phyloP scores from a whole-genome alignment of 2,113 vertebrate genomes.

The Terrapene triunguis region DNA sequence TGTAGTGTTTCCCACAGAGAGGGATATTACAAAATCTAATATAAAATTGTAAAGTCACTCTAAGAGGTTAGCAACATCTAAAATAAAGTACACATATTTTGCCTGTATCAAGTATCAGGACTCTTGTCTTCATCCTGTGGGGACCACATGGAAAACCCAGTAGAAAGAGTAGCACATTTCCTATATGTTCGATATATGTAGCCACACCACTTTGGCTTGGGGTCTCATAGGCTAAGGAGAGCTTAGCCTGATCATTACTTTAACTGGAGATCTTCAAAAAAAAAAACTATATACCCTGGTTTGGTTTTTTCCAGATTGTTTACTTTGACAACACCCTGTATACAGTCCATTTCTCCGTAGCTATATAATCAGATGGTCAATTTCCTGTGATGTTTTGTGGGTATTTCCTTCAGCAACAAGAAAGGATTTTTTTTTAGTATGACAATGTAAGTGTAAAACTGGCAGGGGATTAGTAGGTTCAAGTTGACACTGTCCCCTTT shows the following conservation, averaged over 20 bases:
- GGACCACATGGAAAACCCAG: neutral
- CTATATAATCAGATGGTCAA: neutral
- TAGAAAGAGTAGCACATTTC: neutral
- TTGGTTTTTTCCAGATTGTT: neutral
- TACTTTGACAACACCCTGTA: neutral
- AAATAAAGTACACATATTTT: constrained; percentile 6
- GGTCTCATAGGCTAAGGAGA: neutral
- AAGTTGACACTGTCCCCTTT: neutral
- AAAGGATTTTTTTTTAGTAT: neutral
- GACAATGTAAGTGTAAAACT: neutral
- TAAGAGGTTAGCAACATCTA: neutral
- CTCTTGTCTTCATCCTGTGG: neutral
- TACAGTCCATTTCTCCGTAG: neutral
- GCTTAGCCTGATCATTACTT: no score
- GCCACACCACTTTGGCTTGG: neutral
- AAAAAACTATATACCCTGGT: neutral
- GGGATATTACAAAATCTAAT: constrained; percentile 30
- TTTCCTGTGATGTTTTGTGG: neutral
- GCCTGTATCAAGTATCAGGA: neutral
- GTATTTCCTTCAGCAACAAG: neutral
- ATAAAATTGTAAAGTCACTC: neutral
- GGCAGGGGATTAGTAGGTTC: neutral
- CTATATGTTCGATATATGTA: neutral
- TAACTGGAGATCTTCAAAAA: neutral
- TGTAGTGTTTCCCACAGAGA: constrained; percentile 54